These are phyloP conservation scores for Meloe dianella DNA, from an alignment of 2,888 invertebrate genomes.

Conservation along the genomic window DNA sequence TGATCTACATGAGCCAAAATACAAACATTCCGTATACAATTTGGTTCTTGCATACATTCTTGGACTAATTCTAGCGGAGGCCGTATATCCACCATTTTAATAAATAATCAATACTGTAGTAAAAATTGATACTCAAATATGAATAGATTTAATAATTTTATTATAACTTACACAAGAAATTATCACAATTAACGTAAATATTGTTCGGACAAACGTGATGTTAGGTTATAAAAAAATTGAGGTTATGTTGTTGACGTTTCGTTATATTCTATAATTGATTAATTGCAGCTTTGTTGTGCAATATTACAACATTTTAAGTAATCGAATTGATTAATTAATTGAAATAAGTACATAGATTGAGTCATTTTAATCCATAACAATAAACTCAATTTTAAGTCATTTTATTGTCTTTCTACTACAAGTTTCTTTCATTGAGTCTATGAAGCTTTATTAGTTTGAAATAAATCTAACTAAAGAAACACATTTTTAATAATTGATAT, in stretches of 20 bases:
- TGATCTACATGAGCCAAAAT: conserved; percentile 98
- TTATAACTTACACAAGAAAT: too few relatives aligned
- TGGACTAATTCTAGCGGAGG: conserved; percentile 42
- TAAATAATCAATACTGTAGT: conserved; percentile 12
- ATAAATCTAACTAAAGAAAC: too few relatives aligned
- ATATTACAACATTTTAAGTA: too few relatives aligned
- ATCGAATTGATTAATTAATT: too few relatives aligned
- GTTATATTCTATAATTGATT: background rate
- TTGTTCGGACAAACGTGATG: background rate
- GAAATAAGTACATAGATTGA: too few relatives aligned
- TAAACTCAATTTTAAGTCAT: too few relatives aligned
- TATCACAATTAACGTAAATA: background rate
- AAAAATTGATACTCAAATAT: background rate
- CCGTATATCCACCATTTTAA: conserved; percentile 41
- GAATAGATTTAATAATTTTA: background rate
- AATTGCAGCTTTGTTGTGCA: conserved; percentile 4
- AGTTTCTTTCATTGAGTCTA: too few relatives aligned
- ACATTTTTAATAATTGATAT: too few relatives aligned
- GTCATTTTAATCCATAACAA: too few relatives aligned
- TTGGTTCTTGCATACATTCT: conserved; percentile 56
- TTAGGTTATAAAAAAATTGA: conserved; percentile 9
- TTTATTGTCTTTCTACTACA: too few relatives aligned
- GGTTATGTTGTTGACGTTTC: conserved; percentile 6
- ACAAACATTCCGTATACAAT: conserved; percentile 88
- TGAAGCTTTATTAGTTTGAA: too few relatives aligned